Conservation (phyloP, 2,888 invertebrate species). For the Drosophila monieri region DNA sequence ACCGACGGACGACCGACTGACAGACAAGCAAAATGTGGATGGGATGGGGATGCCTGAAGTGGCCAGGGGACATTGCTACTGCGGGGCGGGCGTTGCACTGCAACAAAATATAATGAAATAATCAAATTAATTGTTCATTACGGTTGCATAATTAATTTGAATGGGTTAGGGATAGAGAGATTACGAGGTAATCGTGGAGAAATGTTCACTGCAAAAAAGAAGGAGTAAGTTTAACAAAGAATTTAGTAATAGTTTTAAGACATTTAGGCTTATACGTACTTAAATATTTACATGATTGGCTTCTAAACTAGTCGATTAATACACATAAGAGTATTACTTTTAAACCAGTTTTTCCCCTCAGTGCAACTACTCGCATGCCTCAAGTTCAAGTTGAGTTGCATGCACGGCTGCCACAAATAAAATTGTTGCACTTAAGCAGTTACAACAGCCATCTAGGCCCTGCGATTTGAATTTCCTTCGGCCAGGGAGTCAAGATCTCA, state of each 20-base stretch:
- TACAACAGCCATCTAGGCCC: conserved; percentile 62
- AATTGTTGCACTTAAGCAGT: conserved; percentile 78
- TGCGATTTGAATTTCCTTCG: conserved; percentile 16
- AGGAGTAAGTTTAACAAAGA: background rate
- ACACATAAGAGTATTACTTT: background rate
- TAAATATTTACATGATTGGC: no score
- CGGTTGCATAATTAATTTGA: conserved; percentile 34
- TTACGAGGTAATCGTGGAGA: conserved; percentile 8
- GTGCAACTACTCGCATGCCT: conserved; percentile 54
- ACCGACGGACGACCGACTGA: conserved; percentile 50
- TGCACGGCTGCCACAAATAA: conserved; percentile 65
- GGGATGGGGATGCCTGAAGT: conserved; percentile 33
- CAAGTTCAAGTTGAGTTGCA: conserved; percentile 59
- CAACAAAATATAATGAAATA: conserved; percentile 31
- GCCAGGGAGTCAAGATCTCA: conserved; percentile 30
- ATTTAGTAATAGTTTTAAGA: no score
- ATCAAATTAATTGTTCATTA: conserved; percentile 35
- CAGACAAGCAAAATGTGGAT: conserved; percentile 43
- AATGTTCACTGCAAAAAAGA: conserved; percentile 14
- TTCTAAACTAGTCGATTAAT: background rate
- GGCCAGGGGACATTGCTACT: conserved; percentile 31
- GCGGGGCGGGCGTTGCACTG: conserved; percentile 42
- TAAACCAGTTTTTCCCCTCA: conserved; percentile 17
- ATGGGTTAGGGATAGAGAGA: conserved; percentile 28
- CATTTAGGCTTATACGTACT: no score